These are phyloP conservation scores for Bimastos eiseni DNA, from an alignment of 2,888 invertebrate species.

Conservation along the genomic window DNA sequence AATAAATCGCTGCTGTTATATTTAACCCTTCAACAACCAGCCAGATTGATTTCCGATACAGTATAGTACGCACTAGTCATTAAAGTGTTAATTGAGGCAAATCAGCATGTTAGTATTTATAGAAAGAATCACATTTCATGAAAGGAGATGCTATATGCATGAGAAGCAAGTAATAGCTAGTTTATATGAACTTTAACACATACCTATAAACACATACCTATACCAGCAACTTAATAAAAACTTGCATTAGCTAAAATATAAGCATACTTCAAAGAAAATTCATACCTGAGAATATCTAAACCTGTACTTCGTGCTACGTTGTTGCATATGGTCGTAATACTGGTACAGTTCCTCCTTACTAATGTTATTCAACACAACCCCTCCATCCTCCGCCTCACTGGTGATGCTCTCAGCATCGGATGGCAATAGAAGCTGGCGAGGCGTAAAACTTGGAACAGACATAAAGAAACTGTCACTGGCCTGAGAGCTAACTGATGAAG, in stretches of 20 bases:
- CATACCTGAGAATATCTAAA: constrained; percentile 79
- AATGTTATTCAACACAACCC: constrained; percentile 32
- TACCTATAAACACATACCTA: too few species aligned
- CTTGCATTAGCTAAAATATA: background rate
- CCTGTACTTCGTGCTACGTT: constrained; percentile 83
- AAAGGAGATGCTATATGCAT: background rate
- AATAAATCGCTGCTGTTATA: background rate
- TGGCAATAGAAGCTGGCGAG: constrained; percentile 36
- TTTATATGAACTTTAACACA: background rate
- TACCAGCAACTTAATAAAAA: too few species aligned
- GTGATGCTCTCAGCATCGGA: constrained; percentile 43
- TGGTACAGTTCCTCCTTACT: constrained; percentile 79
- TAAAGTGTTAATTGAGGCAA: too few species aligned
- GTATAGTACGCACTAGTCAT: too few species aligned
- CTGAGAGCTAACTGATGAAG: constrained; percentile 42
- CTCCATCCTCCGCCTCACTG: constrained; percentile 43
- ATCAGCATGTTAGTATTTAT: background rate
- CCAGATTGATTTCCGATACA: too few species aligned
- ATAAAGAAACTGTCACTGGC: constrained; percentile 40
- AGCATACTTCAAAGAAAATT: background rate
- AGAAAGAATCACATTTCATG: background rate
- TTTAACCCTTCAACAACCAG: too few species aligned
- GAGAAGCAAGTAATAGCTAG: background rate
- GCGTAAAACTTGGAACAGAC: constrained; percentile 28
- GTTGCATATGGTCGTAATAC: constrained; percentile 78